A percentile compares a stretch with the other conserved stretches of the same genome.
Evolutionary conservation across 2,888 invertebrate species (phyloP).

Genomic region (Escarpia spicata): DNA sequence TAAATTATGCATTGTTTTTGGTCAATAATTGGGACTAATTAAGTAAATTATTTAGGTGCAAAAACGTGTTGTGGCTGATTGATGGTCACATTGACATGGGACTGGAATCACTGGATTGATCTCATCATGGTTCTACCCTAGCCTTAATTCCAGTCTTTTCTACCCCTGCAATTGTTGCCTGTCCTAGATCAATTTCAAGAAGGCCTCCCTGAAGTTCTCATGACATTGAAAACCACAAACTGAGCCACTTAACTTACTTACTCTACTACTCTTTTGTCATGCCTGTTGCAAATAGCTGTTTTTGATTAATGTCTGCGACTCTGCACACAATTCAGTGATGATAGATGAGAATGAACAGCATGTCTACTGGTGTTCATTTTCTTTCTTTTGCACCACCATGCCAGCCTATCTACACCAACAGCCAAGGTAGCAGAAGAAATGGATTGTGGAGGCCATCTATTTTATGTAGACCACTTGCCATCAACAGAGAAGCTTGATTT

Average conservation of each 20-base stretch:
- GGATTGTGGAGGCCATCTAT: neutral
- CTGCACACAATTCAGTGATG: neutral
- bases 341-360: neutral
- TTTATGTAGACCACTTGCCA: neutral
- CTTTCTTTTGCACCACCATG: neutral
- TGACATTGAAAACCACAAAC: neutral
- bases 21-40: conserved; percentile 4
- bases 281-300: neutral
- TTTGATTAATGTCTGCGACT: neutral
- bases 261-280: neutral
- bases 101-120: neutral
- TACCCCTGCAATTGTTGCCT: neutral
- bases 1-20: neutral
- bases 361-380: neutral
- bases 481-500: neutral
- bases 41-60: neutral
- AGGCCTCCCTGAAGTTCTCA: neutral
- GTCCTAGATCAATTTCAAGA: neutral
- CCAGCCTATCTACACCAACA: neutral
- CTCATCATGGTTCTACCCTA: neutral
- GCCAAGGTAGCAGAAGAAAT: neutral
- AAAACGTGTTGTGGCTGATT: neutral
- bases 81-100: neutral
- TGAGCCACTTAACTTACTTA: neutral
- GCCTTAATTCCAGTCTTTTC: neutral